A percentile compares a stretch with the other conserved stretches of the same genome.
These are phyloP conservation scores for Drosophila nr. medialis DNA, from an alignment of 2,888 invertebrate genomes.

Conservation along the genomic window DNA sequence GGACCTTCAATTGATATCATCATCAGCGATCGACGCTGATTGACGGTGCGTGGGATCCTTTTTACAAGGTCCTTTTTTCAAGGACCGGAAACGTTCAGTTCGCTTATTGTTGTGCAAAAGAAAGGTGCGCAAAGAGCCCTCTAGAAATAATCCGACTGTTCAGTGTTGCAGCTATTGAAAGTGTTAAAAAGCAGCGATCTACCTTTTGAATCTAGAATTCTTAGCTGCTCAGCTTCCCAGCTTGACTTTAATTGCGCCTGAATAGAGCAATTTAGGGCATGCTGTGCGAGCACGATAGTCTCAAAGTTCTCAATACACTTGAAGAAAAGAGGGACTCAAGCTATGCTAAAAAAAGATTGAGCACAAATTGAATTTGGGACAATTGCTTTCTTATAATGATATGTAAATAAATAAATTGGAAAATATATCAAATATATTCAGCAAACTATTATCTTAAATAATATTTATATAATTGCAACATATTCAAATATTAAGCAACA, in stretches of 20 bases:
- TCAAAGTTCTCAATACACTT: conserved; percentile 27
- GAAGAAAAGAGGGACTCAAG: not conserved
- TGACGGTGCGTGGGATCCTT: conserved; percentile 55
- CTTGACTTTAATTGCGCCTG: conserved; percentile 76
- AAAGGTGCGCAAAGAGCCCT: conserved; percentile 18
- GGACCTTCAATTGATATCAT: conserved; percentile 39
- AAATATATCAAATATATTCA: not conserved
- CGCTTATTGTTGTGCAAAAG: conserved; percentile 24
- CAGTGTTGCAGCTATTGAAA: conserved; percentile 45
- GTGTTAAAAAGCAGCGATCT: conserved; percentile 71
- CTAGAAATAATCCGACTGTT: conserved; percentile 14
- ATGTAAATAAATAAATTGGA: not conserved
- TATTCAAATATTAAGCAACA: not conserved
- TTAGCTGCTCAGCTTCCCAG: conserved; percentile 51
- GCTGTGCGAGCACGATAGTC: conserved; percentile 51
- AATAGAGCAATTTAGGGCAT: conserved; percentile 74
- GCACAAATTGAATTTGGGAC: not conserved
- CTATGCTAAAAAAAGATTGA: not conserved
- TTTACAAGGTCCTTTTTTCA: not conserved
- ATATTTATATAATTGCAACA: not conserved
- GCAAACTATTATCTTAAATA: not conserved
- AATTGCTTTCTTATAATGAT: not conserved
- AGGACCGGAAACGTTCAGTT: conserved; percentile 55
- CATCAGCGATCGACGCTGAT: conserved; percentile 27
- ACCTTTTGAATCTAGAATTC: conserved; percentile 35